Conservation (phyloP, 2,113 vertebrate species). For the Capreolus pygargus region DNA sequence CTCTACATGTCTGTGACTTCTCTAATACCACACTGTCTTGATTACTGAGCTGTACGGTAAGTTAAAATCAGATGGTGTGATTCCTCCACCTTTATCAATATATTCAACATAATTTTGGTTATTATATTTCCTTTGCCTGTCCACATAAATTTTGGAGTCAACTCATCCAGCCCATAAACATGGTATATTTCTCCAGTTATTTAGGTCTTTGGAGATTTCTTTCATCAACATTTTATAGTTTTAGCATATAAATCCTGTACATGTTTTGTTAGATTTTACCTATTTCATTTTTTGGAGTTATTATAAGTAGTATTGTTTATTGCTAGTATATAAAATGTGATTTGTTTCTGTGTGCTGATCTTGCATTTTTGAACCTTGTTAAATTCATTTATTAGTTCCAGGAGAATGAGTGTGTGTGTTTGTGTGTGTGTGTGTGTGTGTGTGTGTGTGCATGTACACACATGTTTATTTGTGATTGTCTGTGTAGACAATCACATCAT, state of each 20-base stretch:
- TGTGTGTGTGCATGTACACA: not conserved
- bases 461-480: not conserved
- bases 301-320: not conserved
- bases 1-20: not conserved
- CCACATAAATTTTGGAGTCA: not conserved
- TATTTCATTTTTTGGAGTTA: not conserved
- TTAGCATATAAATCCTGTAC: not conserved
- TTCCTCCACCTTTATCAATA: not conserved
- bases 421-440: not conserved
- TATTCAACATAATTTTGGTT: constrained; percentile 3
- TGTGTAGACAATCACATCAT: not conserved
- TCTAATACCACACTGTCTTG: not conserved
- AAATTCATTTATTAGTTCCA: constrained; percentile 1
- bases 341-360: not conserved
- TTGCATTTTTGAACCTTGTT: not conserved
- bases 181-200: not conserved
- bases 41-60: not conserved
- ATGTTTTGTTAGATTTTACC: not conserved
- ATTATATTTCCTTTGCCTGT: constrained; percentile 32
- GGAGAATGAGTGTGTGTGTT: not conserved
- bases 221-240: not conserved
- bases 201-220: not conserved
- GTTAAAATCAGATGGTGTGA: not conserved
- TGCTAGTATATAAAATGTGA: not conserved
- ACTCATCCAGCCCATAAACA: not conserved